Base-by-base conservation (phyloP, 1,140 invertebrate species). In the Acromyrmex heyeri region DNA sequence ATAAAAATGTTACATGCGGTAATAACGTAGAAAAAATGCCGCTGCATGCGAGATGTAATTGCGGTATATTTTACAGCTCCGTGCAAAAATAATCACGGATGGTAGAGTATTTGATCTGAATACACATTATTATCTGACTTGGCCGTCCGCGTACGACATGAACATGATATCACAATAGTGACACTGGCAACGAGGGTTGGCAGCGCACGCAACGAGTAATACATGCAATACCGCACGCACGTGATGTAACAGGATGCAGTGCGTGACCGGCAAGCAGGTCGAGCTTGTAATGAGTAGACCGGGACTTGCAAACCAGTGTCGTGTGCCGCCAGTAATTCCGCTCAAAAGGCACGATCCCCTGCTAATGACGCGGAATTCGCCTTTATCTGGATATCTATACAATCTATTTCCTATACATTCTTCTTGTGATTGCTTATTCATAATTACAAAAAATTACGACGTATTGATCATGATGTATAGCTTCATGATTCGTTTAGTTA, bases 181-280 rank as follows among this genome's bases (percentile, higher is more conserved):
- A 70, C 85, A 55, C 61, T 57, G 34, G 44, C 82, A 75, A 82
- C 59, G 65, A 83, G 72, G 77, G 53, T 21, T 30, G 18, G 62
- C 27, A n/a, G 21, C 24, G 27, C 89, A 86, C 87, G 89, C 90
- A 65, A 90, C 70, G 50, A 78, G 55, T 38, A 57, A 57, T 76
- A 81, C 82, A 88, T 67, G 87, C 82, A 67, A 77, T 61, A 57
- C 38, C 34, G 61, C 83, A 91, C 88, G 70, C 90, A 64, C 64
- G 70, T 64, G 87, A 90, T 86, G 75, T 77, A 86, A 76, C 64
- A 62, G 83, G 70, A 88, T 86, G 79, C 86, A 34, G 73, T 85
- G 83, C 88, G 88, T 91, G 91, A 91, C 88, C 83, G 57, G 81
- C 76, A 67, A 88, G 59, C 79, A 64, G 73, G 50, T 55, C 62